Evolutionary conservation across 2,113 vertebrate species (phyloP).

Genomic region (Toxotes chatareus): DNA sequence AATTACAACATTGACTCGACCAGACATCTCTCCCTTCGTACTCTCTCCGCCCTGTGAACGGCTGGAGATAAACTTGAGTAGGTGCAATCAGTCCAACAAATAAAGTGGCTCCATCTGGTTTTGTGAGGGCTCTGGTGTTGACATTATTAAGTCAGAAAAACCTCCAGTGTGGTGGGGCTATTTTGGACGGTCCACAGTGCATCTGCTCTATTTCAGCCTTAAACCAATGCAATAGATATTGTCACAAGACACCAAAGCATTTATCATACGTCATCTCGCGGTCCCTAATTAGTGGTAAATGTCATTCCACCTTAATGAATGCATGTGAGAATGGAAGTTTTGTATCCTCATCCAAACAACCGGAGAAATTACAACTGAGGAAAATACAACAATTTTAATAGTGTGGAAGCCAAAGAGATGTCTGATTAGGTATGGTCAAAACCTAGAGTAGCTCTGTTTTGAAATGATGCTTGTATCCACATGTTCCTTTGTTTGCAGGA

Average conservation of each 20-base stretch:
- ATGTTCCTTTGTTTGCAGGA: constrained; percentile 23
- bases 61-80: constrained; percentile 68
- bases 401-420: constrained; percentile 1
- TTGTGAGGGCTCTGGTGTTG: constrained; percentile 67
- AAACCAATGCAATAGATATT: constrained; percentile 68
- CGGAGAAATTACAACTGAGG: not conserved
- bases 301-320: constrained; percentile 54
- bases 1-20: constrained; percentile 36
- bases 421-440: constrained; percentile 24
- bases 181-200: constrained; percentile 66
- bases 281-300: constrained; percentile 71
- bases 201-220: constrained; percentile 75
- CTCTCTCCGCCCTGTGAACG: constrained; percentile 31
- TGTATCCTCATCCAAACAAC: constrained; percentile 39
- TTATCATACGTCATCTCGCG: constrained; percentile 67
- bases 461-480: constrained; percentile 27
- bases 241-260: constrained; percentile 61
- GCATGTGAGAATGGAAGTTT: constrained; percentile 52
- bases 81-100: constrained; percentile 76
- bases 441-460: not conserved
- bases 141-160: constrained; percentile 75
- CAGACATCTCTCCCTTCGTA: constrained; percentile 40
- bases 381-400: not conserved
- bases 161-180: constrained; percentile 71
- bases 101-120: constrained; percentile 78